Percentiles rank a stretch among this genome's conserved stretches.
Evolutionary conservation across 1,140 invertebrate species (phyloP).

Genomic region (Brachionus sp.): DNA sequence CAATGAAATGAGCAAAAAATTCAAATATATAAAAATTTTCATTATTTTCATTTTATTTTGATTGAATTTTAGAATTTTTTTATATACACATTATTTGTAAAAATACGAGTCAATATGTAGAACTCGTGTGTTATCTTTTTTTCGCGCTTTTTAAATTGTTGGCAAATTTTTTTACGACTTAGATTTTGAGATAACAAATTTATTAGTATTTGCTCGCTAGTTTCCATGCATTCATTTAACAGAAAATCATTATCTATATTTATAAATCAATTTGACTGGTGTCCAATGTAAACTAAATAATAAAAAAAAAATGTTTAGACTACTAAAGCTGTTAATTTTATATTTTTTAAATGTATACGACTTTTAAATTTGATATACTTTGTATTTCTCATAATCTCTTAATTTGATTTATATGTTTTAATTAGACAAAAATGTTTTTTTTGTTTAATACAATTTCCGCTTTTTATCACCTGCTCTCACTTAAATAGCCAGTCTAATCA

Average conservation of each 20-base stretch:
- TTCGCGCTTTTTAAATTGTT: slow-evolving; percentile 18
- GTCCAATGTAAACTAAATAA: neutral
- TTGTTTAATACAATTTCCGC: neutral
- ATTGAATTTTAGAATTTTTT: neutral
- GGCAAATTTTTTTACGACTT: slow-evolving; percentile 36
- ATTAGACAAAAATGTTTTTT: slow-evolving; percentile 14
- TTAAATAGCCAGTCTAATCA: neutral
- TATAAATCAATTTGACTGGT: neutral
- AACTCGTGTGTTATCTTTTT: slow-evolving; percentile 25
- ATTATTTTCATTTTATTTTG: neutral
- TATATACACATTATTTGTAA: neutral
- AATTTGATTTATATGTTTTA: neutral
- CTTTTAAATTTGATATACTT: slow-evolving; percentile 27
- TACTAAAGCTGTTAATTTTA: slow-evolving; percentile 21
- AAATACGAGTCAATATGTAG: neutral
- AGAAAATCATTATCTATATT: slow-evolving; percentile 6
- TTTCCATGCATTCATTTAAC: slow-evolving; percentile 1
- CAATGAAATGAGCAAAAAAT: neutral
- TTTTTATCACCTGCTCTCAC: neutral
- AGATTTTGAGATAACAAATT: slow-evolving; percentile 36
- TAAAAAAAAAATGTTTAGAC: neutral
- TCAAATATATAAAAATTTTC: neutral
- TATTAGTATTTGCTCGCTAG: slow-evolving; percentile 27
- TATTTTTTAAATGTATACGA: neutral
- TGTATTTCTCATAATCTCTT: neutral